Percentiles rank a stretch among this genome's conserved stretches.
These are phyloP conservation scores for Stramonita haemastoma DNA, from an alignment of 2,888 invertebrate genomes.

Conservation along the genomic window DNA sequence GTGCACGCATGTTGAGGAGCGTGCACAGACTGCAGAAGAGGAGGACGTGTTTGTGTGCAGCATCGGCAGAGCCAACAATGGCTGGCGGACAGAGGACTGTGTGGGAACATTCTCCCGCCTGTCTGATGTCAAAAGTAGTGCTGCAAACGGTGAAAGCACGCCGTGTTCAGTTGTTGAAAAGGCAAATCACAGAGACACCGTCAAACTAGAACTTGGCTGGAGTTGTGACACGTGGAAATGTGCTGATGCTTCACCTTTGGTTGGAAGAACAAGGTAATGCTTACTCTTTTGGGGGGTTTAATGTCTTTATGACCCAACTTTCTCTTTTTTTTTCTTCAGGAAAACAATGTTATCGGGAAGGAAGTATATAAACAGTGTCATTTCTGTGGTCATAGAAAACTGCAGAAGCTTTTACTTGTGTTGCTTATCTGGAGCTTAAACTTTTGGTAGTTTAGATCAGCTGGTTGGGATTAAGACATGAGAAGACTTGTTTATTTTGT, in stretches of 20 bases:
- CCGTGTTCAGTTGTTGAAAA: not conserved
- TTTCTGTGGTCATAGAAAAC: no score
- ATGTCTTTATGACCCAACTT: not conserved
- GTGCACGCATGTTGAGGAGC: not conserved
- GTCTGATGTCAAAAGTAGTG: not conserved
- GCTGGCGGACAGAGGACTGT: not conserved
- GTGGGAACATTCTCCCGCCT: no score
- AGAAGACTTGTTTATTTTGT: no score
- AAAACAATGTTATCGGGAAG: no score
- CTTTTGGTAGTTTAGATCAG: no score
- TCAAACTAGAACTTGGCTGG: conserved; percentile 76
- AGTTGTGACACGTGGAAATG: conserved; percentile 86
- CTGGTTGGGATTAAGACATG: no score
- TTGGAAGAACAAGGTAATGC: conserved; percentile 59
- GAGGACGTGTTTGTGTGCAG: not conserved
- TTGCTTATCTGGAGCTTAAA: no score
- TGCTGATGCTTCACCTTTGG: conserved; percentile 86
- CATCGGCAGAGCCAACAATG: not conserved
- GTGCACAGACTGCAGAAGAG: not conserved
- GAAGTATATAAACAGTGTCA: no score
- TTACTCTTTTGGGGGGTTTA: not conserved
- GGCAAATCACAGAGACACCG: not conserved
- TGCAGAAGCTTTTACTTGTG: no score
- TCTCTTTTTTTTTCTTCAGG: no score
- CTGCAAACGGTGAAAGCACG: not conserved